Base-by-base conservation (phyloP, 64 coral and sea anemone species). In the Anthopleura sola region DNA sequence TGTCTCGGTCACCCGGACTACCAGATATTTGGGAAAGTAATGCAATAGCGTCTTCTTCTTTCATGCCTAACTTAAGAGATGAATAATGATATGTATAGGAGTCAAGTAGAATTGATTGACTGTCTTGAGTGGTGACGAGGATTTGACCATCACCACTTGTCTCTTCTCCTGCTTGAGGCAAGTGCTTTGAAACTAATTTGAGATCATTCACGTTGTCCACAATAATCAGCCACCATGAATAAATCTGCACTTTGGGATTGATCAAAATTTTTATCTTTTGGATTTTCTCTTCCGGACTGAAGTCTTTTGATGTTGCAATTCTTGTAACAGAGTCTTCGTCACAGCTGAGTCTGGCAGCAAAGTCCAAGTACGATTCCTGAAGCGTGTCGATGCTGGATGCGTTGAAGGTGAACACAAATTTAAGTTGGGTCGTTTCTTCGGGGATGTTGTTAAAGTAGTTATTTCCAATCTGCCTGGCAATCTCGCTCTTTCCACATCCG, bases 51-150 rank as follows among this genome's bases (percentile, higher is more conserved):
- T 89, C 87, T 11, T 46, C 50, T 49, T 38, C 49, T 66, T 16
- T 62, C 87, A 89, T 89, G 26, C 87, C 87, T 19, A 14, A 9
- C 60, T 78, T 89, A 24, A 82, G 21, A 36, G 76, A 89, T 75
- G 81, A 37, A 20, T 58, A 75, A 23, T 81, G 40, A 74, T 49
- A 44, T 18, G 33, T 50, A 13, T 66, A 74, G 36, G 57, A 38
- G 79, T 83, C 48, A n/a, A 55, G 15, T 21, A 64, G 64, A 66
- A 93, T 82, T 14, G 47, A 71, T 16, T 39, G 46, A 32, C 46
- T 78, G 55, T 93, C 92, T 57, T 89, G 87, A n/a, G 92, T 89
- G 9, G 92, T 89, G 21, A 93, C 79, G 14, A 93, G 58, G 44
- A 93, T 40, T 40, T 89, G 92, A 37, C 87, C 92, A 75, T 75